Evolutionary conservation across 2,797 vertebrate genomes (phyloP).

Genomic region (Molothrus aeneus): DNA sequence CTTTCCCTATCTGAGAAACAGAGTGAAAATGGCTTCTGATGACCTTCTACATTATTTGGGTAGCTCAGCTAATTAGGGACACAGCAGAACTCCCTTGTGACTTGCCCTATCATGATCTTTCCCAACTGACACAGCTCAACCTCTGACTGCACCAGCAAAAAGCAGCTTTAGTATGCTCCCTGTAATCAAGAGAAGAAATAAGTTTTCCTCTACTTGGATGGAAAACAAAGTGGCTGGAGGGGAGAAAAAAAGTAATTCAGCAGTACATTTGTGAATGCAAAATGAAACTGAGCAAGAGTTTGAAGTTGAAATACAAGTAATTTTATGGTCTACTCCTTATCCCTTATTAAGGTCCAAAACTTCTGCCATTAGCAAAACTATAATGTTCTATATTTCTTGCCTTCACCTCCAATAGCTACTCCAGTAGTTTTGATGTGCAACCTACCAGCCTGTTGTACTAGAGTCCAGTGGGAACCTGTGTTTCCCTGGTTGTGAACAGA

Average conservation of each 20-base stretch:
- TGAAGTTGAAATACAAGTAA: background rate
- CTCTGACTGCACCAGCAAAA: conserved; percentile 41
- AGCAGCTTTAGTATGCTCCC: conserved; percentile 12
- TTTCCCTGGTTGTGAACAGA: background rate
- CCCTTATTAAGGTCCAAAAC: background rate
- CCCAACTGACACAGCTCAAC: conserved; percentile 17
- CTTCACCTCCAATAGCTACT: background rate
- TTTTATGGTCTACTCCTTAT: background rate
- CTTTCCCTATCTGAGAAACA: conserved; percentile 1
- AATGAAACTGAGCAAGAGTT: background rate
- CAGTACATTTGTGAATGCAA: background rate
- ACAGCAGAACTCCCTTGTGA: conserved; percentile 39
- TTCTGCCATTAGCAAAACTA: background rate
- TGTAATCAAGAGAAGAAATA: background rate
- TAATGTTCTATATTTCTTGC: background rate
- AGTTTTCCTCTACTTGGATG: background rate
- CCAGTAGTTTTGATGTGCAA: background rate
- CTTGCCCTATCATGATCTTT: conserved; percentile 52
- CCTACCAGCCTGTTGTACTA: background rate
- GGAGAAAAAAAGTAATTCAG: background rate
- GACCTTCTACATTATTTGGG: conserved; percentile 58
- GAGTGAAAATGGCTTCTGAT: conserved; percentile 50
- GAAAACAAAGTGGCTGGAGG: background rate
- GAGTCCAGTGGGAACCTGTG: background rate
- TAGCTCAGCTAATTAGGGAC: conserved; percentile 61